Evolutionary conservation across 1,140 invertebrate genomes (phyloP).

Genomic region (Gonatopus flavifemur): DNA sequence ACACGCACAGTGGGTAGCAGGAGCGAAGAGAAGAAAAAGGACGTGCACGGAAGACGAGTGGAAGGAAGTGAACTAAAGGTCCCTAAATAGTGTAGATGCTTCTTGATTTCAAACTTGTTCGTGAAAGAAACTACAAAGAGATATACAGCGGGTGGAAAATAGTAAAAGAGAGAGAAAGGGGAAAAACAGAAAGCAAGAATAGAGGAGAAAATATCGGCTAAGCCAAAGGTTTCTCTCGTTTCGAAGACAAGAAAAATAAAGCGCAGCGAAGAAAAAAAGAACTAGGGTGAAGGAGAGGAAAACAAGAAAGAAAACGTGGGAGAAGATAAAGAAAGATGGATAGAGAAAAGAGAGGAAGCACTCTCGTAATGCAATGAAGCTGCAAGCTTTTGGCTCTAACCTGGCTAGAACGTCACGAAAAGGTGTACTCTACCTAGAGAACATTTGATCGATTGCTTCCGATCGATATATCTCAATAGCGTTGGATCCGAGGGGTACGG

Average conservation of each 20-base stretch:
- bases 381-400: conserved; percentile 9
- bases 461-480: conserved; percentile 10
- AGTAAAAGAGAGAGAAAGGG: not conserved
- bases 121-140: conserved; percentile 3
- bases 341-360: conserved; percentile 6
- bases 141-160: not conserved
- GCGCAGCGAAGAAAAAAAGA: conserved; percentile 28
- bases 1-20: no score
- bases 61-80: no score
- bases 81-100: no score
- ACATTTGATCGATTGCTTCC: conserved; percentile 22
- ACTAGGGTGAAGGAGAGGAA: not conserved
- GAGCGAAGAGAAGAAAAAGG: no score
- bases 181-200: not conserved
- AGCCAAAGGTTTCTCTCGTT: no score
- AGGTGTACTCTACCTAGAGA: not conserved
- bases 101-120: no score
- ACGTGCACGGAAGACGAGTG: no score
- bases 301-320: not conserved
- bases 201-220: not conserved
- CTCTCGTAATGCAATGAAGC: conserved; percentile 22
- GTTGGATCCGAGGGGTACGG: no score
- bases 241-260: no score
- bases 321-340: not conserved
- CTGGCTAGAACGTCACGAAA: conserved; percentile 1